These are phyloP conservation scores for Archivesica marissinica DNA, from an alignment of 1,140 invertebrate species.

Conservation along the genomic window DNA sequence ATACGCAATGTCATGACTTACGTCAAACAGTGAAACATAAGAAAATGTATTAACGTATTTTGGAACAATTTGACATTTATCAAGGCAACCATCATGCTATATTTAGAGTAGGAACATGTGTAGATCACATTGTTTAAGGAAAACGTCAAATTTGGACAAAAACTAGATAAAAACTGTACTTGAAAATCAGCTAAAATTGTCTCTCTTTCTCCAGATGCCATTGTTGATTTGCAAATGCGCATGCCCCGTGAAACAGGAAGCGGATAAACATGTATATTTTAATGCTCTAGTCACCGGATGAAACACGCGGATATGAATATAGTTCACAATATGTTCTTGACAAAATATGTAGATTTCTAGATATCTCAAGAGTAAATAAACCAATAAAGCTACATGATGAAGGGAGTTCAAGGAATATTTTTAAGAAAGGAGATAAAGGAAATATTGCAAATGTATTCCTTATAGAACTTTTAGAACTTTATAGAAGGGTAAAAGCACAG, in stretches of 20 bases:
- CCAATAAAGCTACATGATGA: too few relatives aligned
- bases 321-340: too few relatives aligned
- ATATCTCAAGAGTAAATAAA: too few relatives aligned
- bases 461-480: too few relatives aligned
- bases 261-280: slow-evolving; percentile 12
- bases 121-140: background rate
- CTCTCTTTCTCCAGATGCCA: slow-evolving; percentile 51
- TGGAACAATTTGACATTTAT: background rate
- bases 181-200: slow-evolving; percentile 53
- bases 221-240: slow-evolving; percentile 51
- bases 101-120: background rate
- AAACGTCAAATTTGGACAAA: background rate
- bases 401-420: too few relatives aligned
- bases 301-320: too few relatives aligned
- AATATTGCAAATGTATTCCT: too few relatives aligned
- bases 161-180: slow-evolving; percentile 67
- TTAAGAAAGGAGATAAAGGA: too few relatives aligned
- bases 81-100: background rate
- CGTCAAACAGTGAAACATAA: background rate
- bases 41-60: background rate
- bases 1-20: background rate
- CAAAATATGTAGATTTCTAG: too few relatives aligned
- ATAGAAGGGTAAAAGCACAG: too few relatives aligned
- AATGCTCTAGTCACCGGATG: background rate
- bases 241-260: slow-evolving; percentile 6